Percentiles rank a stretch among this genome's conserved stretches.
phyloP scores from a whole-genome alignment of 2,113 vertebrate species.

The Piliocolobus tephrosceles region DNA sequence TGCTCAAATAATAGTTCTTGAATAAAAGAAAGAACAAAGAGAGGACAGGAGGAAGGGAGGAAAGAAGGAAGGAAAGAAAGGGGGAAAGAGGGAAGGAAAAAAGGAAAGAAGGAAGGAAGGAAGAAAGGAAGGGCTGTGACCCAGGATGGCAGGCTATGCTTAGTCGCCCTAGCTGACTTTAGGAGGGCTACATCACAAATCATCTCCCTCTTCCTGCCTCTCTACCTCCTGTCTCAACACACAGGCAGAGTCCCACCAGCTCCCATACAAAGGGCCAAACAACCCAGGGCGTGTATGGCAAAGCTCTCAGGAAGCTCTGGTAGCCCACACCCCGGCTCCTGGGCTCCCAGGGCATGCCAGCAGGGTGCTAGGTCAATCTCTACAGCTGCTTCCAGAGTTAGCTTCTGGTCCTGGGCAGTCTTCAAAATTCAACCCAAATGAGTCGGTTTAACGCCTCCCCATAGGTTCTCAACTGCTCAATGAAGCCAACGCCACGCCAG shows the following conservation, averaged over 20 bases:
- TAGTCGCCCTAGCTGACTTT: neutral
- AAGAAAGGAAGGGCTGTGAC: neutral
- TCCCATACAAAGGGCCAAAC: neutral
- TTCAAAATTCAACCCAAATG: neutral
- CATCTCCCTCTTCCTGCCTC: neutral
- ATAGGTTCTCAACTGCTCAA: neutral
- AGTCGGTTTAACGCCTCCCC: neutral
- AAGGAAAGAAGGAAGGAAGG: fast-evolving
- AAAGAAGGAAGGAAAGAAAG: neutral
- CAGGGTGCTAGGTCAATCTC: too few species aligned
- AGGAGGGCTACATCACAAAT: neutral
- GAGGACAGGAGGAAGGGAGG: neutral
- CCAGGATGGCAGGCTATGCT: neutral
- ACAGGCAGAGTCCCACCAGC: neutral
- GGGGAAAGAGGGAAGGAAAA: too few species aligned
- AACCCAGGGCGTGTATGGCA: neutral
- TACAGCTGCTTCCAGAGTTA: neutral
- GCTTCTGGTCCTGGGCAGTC: neutral
- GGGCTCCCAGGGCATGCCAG: neutral
- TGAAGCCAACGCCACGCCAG: neutral
- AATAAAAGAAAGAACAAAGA: neutral
- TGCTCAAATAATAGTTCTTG: neutral
- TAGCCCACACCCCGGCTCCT: fast-evolving
- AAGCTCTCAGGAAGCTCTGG: neutral
- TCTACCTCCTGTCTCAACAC: neutral